A percentile compares a stretch with the other conserved stretches of the same genome.
phyloP scores from a whole-genome alignment of 2,113 vertebrate species.

The Monarcha castaneiventris region DNA sequence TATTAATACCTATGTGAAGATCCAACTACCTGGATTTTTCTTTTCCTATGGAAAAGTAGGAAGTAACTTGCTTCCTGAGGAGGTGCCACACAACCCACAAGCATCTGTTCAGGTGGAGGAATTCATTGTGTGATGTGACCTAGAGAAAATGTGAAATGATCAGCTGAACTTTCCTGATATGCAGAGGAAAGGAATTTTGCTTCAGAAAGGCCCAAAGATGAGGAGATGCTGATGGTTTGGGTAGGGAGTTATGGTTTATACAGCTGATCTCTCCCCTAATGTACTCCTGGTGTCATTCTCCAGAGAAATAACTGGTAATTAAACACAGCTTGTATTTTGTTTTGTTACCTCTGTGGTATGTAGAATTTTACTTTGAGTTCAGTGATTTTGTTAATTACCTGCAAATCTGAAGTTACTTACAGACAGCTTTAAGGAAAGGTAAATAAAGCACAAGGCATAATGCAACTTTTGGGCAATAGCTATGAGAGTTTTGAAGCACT shows the following conservation, averaged over 20 bases:
- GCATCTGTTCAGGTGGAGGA: neutral
- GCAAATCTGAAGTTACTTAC: neutral
- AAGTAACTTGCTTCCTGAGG: neutral
- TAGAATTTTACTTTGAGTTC: neutral
- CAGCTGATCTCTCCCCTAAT: neutral
- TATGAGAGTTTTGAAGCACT: neutral
- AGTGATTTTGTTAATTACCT: neutral
- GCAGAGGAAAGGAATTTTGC: neutral
- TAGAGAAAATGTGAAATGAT: neutral
- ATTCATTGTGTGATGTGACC: neutral
- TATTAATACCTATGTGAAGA: neutral
- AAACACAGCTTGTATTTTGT: neutral
- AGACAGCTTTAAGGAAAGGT: neutral
- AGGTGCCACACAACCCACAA: neutral
- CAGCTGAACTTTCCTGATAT: neutral
- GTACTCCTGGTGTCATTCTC: neutral
- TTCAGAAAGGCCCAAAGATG: neutral
- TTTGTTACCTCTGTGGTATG: fast-evolving
- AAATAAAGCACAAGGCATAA: neutral
- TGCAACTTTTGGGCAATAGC: neutral
- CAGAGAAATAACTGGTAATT: neutral
- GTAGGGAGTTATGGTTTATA: neutral
- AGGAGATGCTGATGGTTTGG: neutral
- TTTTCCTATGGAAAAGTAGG: neutral
- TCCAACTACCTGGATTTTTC: neutral